Conservation (phyloP, 1,140 invertebrate genomes). For the Brachionus rubens region DNA sequence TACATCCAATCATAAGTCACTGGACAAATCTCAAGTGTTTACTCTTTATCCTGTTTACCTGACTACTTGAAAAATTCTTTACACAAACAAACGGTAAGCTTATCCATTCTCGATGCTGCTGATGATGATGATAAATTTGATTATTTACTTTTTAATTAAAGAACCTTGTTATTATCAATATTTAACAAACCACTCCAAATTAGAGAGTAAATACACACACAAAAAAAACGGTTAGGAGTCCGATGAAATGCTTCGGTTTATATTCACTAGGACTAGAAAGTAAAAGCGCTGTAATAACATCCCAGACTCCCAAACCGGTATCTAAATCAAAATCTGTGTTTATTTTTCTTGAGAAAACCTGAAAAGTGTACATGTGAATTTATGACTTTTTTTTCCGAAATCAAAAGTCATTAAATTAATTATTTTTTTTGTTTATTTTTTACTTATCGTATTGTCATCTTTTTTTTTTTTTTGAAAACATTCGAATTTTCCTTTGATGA, state of each 20-base stretch:
- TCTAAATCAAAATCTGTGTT: neutral
- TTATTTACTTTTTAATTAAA: conserved; percentile 36
- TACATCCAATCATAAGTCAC: conserved; percentile 11
- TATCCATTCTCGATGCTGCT: too few relatives aligned
- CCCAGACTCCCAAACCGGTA: neutral
- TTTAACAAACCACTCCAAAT: conserved; percentile 3
- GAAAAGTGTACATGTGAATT: neutral
- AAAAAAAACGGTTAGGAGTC: too few relatives aligned
- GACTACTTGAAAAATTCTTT: conserved; percentile 18
- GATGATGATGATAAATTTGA: conserved; percentile 24
- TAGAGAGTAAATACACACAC: neutral
- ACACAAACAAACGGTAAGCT: conserved; percentile 22
- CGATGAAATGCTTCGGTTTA: too few relatives aligned
- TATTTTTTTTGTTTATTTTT: neutral
- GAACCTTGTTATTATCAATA: conserved; percentile 17
- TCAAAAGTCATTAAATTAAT: conserved; percentile 42
- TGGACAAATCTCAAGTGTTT: neutral
- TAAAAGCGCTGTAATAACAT: too few relatives aligned
- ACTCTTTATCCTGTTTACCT: conserved; percentile 24
- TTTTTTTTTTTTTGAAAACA: too few relatives aligned
- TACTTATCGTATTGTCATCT: too few relatives aligned
- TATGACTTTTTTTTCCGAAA: neutral
- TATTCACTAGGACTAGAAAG: too few relatives aligned
- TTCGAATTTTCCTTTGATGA: neutral
- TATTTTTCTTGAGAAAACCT: neutral